Percentiles rank a stretch among this genome's conserved stretches.
Evolutionary conservation across 2,113 vertebrate genomes (phyloP).

Genomic region (Columba janthina): DNA sequence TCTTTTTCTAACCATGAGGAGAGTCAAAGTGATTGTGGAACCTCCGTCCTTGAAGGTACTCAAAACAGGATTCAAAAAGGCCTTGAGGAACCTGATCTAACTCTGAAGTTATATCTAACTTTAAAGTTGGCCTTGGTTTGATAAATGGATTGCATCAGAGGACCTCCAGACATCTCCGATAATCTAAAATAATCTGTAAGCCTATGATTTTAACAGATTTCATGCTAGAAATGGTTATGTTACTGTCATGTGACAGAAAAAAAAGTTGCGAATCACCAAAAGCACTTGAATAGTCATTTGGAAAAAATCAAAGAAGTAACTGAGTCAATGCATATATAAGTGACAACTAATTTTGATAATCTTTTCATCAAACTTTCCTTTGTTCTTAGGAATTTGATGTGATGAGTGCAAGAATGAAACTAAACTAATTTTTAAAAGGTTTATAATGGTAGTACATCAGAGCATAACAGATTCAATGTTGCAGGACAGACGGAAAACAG

Average conservation of each 20-base stretch:
- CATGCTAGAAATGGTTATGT: background rate
- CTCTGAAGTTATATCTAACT: background rate
- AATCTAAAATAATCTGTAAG: background rate
- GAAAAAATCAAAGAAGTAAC: background rate
- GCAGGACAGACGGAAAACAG: background rate
- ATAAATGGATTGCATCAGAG: background rate
- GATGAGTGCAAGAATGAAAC: background rate
- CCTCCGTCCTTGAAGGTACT: fast-evolving
- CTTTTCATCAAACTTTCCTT: background rate
- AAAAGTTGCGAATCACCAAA: background rate
- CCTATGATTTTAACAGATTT: background rate
- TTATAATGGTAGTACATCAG: background rate
- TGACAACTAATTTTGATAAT: background rate
- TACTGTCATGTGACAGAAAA: background rate
- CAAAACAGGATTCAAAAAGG: background rate
- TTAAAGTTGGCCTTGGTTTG: background rate
- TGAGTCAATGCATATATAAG: background rate
- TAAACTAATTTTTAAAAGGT: background rate
- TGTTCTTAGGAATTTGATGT: background rate
- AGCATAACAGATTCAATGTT: background rate
- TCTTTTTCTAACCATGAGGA: background rate
- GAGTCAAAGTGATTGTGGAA: background rate
- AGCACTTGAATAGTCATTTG: background rate
- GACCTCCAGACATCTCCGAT: background rate
- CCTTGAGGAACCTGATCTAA: background rate